Base-by-base conservation (phyloP, 2,888 invertebrate genomes). In the Trichopoda pennipes region DNA sequence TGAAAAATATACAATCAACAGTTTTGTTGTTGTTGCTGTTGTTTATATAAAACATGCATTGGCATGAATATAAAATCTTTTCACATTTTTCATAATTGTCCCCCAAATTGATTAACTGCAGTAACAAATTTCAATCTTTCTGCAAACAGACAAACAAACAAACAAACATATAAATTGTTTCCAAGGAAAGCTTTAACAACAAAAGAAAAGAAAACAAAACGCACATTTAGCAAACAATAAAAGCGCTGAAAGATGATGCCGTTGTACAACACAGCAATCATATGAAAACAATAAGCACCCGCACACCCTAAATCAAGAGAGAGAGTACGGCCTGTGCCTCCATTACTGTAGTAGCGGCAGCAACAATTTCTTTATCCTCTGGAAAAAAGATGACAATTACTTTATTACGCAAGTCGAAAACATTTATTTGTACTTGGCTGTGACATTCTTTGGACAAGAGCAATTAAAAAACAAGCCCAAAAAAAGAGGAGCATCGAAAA, bases 61-160 rank as follows among this genome's bases (percentile, higher is more conserved):
- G 76, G 76, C 77, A 81, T 72, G 77, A 66, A 76, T 76, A 72
- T 64, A 66, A 77, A 81, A 77, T 56, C 58, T 61, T 77, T 81
- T 72, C 42, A 81, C 81, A 77, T 81, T 80, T 74, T 77, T 81
- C 77, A 81, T 81, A 81, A 81, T 81, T 81, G 81, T 73, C 81
- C 64, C 47, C 79, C 77, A 81, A 81, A 81, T 81, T 81, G 81
- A 77, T 81, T 77, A 81, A 81, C 77, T 77, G 81, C 81, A 77
- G 12, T 21, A 56, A 70, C 56, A 77, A 77, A 80, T 74, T 79
- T 68, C 66, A 58, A 53, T 55, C 28, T 42, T 80, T n/a, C 53
- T 66, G 60, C 44, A 66, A 44, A 19, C 35, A 73, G 14, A 72
- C 66, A 68, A 70, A 77, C 35, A 49, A 38, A 68, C 61, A 74